Evolutionary conservation across 2,113 vertebrate species (phyloP), one percentile per base, ranked within the genome.

Genomic region (Hymenochirus boettgeri): DNA sequence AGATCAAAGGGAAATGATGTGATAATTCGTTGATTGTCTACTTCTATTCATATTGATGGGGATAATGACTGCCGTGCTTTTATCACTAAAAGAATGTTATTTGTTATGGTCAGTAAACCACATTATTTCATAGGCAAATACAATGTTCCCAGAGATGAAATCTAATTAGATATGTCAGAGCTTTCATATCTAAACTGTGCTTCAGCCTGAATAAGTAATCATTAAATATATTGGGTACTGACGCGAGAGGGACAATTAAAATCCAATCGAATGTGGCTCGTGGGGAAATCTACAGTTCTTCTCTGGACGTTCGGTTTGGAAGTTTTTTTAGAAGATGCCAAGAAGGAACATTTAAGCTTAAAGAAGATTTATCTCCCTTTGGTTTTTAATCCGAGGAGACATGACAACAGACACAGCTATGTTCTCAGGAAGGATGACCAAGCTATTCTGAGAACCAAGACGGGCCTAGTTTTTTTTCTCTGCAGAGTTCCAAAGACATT

Each of bases 1-100:
- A 69, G 79, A 77, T 52, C 62, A 72, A 67, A 70, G 71, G 66
- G 55, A 58, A 57, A 71, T 71, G 39, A 23, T 42, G 72, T 71
- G 0, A 6, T 15, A 57, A 56, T 57, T 47, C 72, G 71, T 2
- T 61, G 51, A 73, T 71, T 65, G 61, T 58, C 61, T 46, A 57
- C 55, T 72, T 74, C 61, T n/a, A 12, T 57, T 62, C 45, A 29
- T 24, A 45, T 37, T 45, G n/a, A 31, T 27, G 25, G 19, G 25
- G n/a, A 60, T 42, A 18, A 47, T 45, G 4, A 59, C 65, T 42
- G 65, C 56, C 53, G 65, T 39, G 65, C 65, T 31, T 59, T 67
- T 67, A 60, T 69, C 35, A 35, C 33, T 53, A 29, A 24, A 53
- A 60, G 48, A 59, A 69, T 69, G 46, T 51, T 42, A 69, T 69